These are phyloP conservation scores for Drosophila ironensis DNA, from an alignment of 1,140 invertebrate species.

Conservation along the genomic window DNA sequence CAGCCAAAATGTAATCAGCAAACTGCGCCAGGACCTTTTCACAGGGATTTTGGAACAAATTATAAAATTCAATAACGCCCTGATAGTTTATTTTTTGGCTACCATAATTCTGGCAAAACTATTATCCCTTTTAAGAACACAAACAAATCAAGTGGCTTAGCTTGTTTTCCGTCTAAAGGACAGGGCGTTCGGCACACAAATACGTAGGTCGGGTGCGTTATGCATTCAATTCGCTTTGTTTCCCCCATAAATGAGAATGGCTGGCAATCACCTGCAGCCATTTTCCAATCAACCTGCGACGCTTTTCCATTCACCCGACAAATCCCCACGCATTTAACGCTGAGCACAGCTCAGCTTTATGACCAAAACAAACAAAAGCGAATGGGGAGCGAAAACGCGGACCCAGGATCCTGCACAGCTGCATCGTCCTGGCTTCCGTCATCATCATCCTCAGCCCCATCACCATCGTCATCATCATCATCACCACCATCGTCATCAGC, in stretches of 20 bases:
- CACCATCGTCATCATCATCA: constrained; percentile 29
- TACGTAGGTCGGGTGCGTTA: constrained; percentile 3
- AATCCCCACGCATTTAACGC: constrained; percentile 52
- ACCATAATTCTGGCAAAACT: too few species aligned
- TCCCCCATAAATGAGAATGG: constrained; percentile 69
- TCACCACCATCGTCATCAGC: constrained; percentile 20
- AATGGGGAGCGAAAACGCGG: background rate
- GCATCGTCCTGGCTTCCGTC: constrained; percentile 20
- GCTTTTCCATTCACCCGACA: constrained; percentile 38
- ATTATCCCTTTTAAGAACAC: too few species aligned
- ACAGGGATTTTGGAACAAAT: too few species aligned
- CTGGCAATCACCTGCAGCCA: constrained; percentile 72
- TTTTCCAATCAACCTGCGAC: constrained; percentile 69
- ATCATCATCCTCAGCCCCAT: constrained; percentile 25
- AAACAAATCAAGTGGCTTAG: too few species aligned
- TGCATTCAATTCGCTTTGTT: constrained; percentile 21
- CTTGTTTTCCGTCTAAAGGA: too few species aligned
- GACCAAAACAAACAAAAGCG: constrained; percentile 46
- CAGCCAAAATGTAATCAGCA: constrained; percentile 45
- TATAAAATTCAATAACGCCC: too few species aligned
- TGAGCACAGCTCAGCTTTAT: constrained; percentile 66
- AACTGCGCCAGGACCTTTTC: background rate
- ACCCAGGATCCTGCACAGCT: constrained; percentile 20
- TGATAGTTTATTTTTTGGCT: too few species aligned
- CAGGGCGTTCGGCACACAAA: too few species aligned